Evolutionary conservation across 2,113 vertebrate species (phyloP).

Genomic region (Nematolebias whitei): DNA sequence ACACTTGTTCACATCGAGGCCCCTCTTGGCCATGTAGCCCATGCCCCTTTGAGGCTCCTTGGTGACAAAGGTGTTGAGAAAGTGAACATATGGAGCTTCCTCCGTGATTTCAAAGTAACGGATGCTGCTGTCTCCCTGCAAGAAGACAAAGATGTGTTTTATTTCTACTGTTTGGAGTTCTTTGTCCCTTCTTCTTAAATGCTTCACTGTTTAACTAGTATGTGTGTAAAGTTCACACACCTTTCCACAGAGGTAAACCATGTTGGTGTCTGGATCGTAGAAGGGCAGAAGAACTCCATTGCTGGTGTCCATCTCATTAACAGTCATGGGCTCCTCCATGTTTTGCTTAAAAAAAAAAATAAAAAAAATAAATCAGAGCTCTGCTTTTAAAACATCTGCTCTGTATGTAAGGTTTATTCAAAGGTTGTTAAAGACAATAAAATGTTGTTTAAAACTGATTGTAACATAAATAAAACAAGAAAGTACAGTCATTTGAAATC

Average conservation of each 20-base stretch:
- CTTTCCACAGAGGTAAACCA: conserved; percentile 97
- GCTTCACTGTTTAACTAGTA: background rate
- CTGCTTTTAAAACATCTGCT: no score
- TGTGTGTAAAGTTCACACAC: conserved; percentile 61
- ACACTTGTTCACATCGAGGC: conserved; percentile 97
- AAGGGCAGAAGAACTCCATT: conserved; percentile 95
- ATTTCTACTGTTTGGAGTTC: background rate
- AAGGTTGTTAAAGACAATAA: no score
- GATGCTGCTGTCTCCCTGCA: conserved; percentile 96
- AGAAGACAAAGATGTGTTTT: conserved; percentile 6
- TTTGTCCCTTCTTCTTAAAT: no score
- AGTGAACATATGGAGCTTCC: conserved; percentile 94
- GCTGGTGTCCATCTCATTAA: conserved; percentile 96
- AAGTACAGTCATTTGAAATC: no score
- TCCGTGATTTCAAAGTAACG: conserved; percentile 98
- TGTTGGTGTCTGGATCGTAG: conserved; percentile 93
- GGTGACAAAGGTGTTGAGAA: conserved; percentile 93
- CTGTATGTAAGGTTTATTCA: no score
- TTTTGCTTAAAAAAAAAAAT: conserved; percentile 79
- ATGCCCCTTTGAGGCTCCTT: conserved; percentile 99
- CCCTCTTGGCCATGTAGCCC: conserved; percentile 98
- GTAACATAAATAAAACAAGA: background rate
- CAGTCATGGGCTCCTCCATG: conserved; percentile 91
- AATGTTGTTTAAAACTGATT: no score
- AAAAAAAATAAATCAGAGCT: background rate